Evolutionary conservation across 2,113 vertebrate genomes (phyloP).

Genomic region (Gila orcuttii): DNA sequence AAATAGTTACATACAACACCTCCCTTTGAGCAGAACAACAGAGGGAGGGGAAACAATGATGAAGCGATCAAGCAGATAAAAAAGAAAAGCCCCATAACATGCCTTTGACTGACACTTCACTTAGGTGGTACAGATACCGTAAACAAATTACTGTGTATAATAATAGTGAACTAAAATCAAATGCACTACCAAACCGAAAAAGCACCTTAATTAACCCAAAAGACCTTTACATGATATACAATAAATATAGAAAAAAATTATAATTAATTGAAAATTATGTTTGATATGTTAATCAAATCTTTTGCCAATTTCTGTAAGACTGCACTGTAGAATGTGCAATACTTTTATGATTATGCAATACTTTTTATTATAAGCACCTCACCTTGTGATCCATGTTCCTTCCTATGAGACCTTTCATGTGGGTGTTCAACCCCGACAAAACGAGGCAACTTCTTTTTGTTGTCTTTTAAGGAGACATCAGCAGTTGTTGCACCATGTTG

Average conservation of each 20-base stretch:
- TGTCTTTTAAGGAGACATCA: constrained; percentile 39
- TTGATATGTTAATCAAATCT: too few relatives aligned
- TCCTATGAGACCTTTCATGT: neutral
- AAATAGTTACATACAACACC: constrained; percentile 9
- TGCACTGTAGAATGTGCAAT: neutral
- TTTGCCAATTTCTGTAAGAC: neutral
- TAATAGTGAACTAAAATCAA: neutral
- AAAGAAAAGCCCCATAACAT: neutral
- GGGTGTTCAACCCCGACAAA: neutral
- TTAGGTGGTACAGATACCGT: neutral
- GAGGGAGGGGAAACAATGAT: neutral
- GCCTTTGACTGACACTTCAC: neutral
- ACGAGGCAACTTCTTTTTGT: constrained; percentile 19
- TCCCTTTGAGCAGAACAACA: constrained; percentile 1
- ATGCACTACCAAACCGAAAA: neutral
- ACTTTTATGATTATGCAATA: neutral
- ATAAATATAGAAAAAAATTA: neutral
- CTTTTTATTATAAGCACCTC: neutral
- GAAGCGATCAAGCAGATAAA: neutral
- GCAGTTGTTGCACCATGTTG: neutral
- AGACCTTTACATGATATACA: neutral
- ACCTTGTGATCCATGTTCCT: constrained; percentile 9
- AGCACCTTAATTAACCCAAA: neutral
- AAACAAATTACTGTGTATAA: neutral
- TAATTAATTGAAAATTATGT: too few relatives aligned